These are phyloP conservation scores for Thalassophryne amazonica DNA, from an alignment of 2,797 vertebrate species.

Conservation along the genomic window DNA sequence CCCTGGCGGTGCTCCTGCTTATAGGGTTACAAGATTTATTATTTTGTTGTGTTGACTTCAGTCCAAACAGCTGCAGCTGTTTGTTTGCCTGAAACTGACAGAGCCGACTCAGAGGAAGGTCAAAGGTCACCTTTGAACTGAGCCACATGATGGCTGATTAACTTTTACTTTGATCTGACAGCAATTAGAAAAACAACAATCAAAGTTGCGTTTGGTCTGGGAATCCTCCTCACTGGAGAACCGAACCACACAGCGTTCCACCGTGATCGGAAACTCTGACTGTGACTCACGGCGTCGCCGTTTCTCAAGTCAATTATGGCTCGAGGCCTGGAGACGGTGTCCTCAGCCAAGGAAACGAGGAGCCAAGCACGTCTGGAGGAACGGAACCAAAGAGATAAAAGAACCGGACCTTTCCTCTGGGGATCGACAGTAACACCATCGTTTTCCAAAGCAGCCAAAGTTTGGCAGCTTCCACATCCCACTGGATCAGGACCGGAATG, in stretches of 20 bases:
- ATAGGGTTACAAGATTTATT: no score
- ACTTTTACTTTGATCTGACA: conserved; percentile 12
- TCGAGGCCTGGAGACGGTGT: background rate
- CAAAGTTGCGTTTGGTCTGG: background rate
- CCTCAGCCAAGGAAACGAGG: conserved; percentile 30
- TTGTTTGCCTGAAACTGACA: background rate
- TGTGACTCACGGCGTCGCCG: conserved; percentile 29
- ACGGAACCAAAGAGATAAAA: conserved; percentile 28
- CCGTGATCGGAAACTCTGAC: conserved; percentile 17
- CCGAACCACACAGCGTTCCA: background rate
- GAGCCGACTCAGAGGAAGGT: conserved; percentile 11
- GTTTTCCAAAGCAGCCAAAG: conserved; percentile 5
- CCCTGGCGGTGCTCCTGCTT: no score
- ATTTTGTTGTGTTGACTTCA: background rate
- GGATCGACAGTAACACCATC: background rate
- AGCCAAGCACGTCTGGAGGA: conserved; percentile 11
- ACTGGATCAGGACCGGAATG: conserved; percentile 14
- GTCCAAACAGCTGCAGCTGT: conserved; percentile 13
- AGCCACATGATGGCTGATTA: conserved; percentile 28
- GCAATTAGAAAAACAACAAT: no score
- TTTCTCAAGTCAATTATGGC: conserved; percentile 32
- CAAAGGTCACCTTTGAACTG: conserved; percentile 4
- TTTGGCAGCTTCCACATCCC: conserved; percentile 27
- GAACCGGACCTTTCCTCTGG: conserved; percentile 3
- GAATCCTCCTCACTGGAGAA: background rate